These are phyloP conservation scores for Myathropa florea DNA, from an alignment of 2,888 invertebrate genomes.

Conservation along the genomic window DNA sequence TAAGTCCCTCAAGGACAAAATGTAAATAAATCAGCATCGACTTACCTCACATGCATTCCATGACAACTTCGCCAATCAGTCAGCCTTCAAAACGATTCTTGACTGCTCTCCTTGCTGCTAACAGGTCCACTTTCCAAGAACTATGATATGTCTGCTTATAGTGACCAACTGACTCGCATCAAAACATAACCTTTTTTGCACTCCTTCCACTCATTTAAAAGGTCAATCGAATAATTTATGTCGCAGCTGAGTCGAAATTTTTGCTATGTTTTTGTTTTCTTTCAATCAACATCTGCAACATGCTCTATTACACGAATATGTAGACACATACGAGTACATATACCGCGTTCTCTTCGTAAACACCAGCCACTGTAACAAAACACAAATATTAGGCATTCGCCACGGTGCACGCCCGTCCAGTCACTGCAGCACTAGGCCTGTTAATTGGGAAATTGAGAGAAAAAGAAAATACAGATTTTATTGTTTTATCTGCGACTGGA, in stretches of 20 bases:
- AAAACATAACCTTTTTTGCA: too few relatives aligned
- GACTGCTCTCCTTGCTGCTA: not conserved
- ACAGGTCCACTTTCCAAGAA: not conserved
- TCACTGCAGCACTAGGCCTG: not conserved
- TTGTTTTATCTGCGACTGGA: not conserved
- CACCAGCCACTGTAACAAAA: constrained; percentile 4
- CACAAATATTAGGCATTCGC: not conserved
- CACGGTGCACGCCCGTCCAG: not conserved
- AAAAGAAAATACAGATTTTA: not conserved
- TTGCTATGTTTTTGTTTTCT: not conserved
- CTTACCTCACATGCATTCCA: not conserved
- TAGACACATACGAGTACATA: too few relatives aligned
- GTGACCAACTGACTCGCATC: too few relatives aligned
- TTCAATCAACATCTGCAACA: not conserved
- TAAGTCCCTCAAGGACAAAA: too few relatives aligned
- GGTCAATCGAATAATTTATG: not conserved
- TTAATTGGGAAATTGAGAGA: constrained; percentile 34
- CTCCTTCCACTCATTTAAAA: not conserved
- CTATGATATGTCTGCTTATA: not conserved
- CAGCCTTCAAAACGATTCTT: not conserved
- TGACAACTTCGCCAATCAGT: not conserved
- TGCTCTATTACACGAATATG: not conserved
- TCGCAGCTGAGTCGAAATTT: not conserved
- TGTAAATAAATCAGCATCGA: not conserved
- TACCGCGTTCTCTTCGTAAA: not conserved